phyloP scores from a whole-genome alignment of 1,140 invertebrate species.

The Galendromus occidentalis region DNA sequence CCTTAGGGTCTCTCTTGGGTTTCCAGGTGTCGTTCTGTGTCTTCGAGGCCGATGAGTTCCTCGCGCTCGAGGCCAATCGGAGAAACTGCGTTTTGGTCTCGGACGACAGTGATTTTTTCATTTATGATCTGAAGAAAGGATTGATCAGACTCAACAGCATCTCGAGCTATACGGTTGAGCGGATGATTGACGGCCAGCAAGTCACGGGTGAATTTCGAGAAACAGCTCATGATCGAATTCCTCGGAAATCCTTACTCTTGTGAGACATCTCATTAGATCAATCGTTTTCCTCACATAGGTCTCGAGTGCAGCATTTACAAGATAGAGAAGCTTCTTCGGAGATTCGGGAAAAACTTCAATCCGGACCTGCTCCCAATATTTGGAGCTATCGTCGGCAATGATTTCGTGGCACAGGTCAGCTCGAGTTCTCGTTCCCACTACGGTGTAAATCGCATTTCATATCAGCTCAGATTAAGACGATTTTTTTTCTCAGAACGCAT shows the following conservation, averaged over 20 bases:
- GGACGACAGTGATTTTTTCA: conserved; percentile 30
- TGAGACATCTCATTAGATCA: no score
- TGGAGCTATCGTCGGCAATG: not conserved
- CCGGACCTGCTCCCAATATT: not conserved
- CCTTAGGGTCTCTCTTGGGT: no score
- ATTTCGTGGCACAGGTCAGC: not conserved
- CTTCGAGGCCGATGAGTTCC: conserved; percentile 28
- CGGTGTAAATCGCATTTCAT: no score
- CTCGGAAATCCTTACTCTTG: no score
- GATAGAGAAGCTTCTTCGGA: not conserved
- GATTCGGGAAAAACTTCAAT: not conserved
- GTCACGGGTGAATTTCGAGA: no score
- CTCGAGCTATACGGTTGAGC: not conserved
- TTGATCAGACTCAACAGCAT: conserved; percentile 20
- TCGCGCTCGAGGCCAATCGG: conserved; percentile 27
- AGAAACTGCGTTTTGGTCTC: conserved; percentile 28
- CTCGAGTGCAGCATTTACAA: not conserved
- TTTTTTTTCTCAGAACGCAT: not conserved
- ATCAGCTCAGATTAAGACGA: no score
- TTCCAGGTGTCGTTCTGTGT: conserved; percentile 19
- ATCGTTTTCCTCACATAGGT: not conserved
- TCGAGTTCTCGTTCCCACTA: no score
- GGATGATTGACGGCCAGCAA: no score
- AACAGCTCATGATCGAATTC: no score
- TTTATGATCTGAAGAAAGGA: conserved; percentile 25